Percentiles rank a stretch among this genome's conserved stretches.
phyloP scores from a whole-genome alignment of 2,888 invertebrate genomes.

The Thecophora atra region DNA sequence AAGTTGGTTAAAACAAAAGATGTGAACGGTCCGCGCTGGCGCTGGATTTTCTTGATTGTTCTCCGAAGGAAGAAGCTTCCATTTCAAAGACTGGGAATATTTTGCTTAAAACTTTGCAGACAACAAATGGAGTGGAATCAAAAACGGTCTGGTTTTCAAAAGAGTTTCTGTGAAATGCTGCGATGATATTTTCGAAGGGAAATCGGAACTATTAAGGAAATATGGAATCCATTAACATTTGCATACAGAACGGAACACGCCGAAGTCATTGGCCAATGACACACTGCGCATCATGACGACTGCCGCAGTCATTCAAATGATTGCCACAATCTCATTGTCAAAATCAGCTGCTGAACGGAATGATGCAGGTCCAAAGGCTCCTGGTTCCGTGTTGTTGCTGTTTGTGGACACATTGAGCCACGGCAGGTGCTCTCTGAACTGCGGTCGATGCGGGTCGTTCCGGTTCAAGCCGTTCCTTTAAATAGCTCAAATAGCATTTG shows the following conservation, averaged over 20 bases:
- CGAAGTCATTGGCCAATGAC: background rate
- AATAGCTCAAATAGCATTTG: no score
- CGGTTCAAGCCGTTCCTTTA: no score
- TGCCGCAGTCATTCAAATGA: no score
- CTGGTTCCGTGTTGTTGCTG: no score
- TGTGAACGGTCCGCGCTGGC: background rate
- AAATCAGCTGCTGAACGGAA: no score
- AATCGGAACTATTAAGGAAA: background rate
- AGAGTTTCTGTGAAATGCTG: background rate
- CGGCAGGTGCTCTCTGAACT: no score
- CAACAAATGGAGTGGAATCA: conserved; percentile 20
- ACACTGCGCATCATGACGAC: no score
- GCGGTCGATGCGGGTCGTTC: no score
- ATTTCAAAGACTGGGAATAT: conserved; percentile 21
- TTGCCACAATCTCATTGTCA: no score
- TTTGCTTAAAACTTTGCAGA: conserved; percentile 33
- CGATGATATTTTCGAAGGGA: background rate
- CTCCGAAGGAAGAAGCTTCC: background rate
- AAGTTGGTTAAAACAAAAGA: conserved; percentile 29
- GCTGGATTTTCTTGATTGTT: conserved; percentile 3
- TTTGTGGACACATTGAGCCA: no score
- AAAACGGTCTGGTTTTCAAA: background rate
- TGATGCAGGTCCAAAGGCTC: no score
- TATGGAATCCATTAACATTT: background rate
- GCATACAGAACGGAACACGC: background rate